Evolutionary conservation across 2,113 vertebrate species (phyloP).

Genomic region (Motacilla alba): DNA sequence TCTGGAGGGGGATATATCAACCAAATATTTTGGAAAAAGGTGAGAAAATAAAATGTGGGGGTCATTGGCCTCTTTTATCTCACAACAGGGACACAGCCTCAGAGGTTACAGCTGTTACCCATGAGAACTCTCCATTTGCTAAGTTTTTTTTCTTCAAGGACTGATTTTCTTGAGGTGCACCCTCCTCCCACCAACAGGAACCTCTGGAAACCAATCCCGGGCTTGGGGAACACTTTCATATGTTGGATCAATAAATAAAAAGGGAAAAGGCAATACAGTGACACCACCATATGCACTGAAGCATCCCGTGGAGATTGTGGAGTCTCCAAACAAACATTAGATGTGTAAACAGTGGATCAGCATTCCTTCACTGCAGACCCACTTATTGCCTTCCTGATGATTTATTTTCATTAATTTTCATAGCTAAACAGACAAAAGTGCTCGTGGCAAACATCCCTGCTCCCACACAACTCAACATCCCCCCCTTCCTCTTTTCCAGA

Average conservation of each 20-base stretch:
- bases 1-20: neutral
- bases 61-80: neutral
- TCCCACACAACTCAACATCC: neutral
- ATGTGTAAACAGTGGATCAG: constrained; percentile 16
- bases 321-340: constrained; percentile 53
- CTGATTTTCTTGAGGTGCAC: neutral
- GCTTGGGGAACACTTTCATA: neutral
- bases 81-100: neutral
- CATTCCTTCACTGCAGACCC: neutral
- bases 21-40: neutral
- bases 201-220: neutral
- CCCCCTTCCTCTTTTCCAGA: neutral
- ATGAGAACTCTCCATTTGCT: neutral
- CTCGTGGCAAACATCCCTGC: neutral
- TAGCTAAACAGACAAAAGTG: neutral
- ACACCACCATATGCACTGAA: constrained; percentile 18
- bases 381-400: neutral
- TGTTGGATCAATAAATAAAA: neutral
- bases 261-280: neutral
- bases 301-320: neutral
- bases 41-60: neutral
- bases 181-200: neutral
- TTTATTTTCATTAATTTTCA: constrained; percentile 40
- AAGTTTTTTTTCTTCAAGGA: neutral
- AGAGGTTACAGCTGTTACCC: neutral